phyloP scores from a whole-genome alignment of 2,888 invertebrate species.

The Tiphia femorata region DNA sequence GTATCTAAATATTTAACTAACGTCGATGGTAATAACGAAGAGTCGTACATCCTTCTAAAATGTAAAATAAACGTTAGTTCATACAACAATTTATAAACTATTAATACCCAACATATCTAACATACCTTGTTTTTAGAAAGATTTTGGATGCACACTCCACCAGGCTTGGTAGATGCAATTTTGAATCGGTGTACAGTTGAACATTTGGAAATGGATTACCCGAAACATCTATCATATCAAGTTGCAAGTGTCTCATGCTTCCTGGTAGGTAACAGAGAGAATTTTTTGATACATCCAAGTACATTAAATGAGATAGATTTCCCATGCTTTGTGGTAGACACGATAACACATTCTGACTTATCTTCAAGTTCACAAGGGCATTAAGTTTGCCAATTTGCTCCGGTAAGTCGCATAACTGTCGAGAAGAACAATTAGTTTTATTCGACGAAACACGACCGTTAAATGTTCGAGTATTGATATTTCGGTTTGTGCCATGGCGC shows the following conservation, averaged over 20 bases:
- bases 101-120: neutral
- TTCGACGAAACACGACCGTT: too few species aligned
- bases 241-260: conserved; percentile 71
- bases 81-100: neutral
- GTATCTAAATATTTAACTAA: conserved; percentile 74
- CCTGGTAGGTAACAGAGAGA: conserved; percentile 73
- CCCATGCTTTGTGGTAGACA: conserved; percentile 78
- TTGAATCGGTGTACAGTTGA: conserved; percentile 36
- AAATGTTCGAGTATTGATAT: too few species aligned
- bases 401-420: conserved; percentile 71
- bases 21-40: conserved; percentile 73
- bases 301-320: conserved; percentile 70
- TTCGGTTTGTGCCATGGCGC: too few species aligned
- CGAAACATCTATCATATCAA: conserved; percentile 74
- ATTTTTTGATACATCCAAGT: conserved; percentile 73
- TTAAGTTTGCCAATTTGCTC: conserved; percentile 75
- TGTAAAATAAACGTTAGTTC: neutral
- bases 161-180: conserved; percentile 70
- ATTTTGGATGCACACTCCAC: conserved; percentile 72
- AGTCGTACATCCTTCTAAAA: conserved; percentile 71
- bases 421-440: too few species aligned
- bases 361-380: conserved; percentile 74
- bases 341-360: conserved; percentile 75
- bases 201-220: conserved; percentile 71
- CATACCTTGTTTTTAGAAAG: conserved; percentile 69